Percentiles rank a stretch among this genome's conserved stretches.
Evolutionary conservation across 1,140 invertebrate species (phyloP).

Genomic region (Elysia chlorotica): DNA sequence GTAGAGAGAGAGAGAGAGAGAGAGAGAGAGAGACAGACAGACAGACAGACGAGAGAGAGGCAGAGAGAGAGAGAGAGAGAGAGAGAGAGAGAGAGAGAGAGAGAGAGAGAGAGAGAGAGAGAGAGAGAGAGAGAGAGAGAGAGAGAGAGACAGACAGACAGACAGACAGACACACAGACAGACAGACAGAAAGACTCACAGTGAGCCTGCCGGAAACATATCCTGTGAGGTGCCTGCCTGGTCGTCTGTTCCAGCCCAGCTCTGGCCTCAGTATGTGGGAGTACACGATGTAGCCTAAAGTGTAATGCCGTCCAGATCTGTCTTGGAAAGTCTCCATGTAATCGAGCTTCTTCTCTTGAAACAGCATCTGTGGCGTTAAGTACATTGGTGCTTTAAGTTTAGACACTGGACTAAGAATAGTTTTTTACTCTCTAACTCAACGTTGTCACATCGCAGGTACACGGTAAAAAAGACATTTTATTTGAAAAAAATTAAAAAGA

Average conservation of each 20-base stretch:
- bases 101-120: no score
- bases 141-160: neutral
- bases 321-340: slow-evolving; percentile 17
- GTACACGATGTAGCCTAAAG: slow-evolving; percentile 20
- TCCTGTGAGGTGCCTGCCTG: slow-evolving; percentile 12
- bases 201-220: neutral
- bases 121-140: no score
- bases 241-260: slow-evolving; percentile 5
- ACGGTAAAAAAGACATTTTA: no score
- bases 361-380: neutral
- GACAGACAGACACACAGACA: neutral
- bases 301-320: neutral
- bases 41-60: neutral
- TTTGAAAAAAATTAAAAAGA: no score
- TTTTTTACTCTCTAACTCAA: neutral
- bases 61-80: neutral
- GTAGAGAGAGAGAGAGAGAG: no score
- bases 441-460: no score
- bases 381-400: no score
- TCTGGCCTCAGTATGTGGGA: neutral
- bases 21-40: neutral
- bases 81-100: neutral
- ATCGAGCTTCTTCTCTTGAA: slow-evolving; percentile 6
- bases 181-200: no score
- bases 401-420: neutral